Percentiles rank a stretch among this genome's conserved stretches.
These are phyloP conservation scores for Harpagifer antarcticus DNA, from an alignment of 2,797 vertebrate genomes.

Conservation along the genomic window DNA sequence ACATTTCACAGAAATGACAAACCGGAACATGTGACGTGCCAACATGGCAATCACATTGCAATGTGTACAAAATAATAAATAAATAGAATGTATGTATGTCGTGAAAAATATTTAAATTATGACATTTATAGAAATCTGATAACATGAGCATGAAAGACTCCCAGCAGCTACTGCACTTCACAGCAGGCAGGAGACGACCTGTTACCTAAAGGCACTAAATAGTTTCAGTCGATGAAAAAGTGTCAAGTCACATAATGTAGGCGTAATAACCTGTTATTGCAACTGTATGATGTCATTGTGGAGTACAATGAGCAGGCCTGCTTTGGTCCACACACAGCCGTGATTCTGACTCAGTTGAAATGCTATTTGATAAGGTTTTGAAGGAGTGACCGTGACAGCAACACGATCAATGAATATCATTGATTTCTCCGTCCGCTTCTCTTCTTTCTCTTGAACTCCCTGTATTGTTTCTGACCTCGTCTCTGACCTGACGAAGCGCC, in stretches of 20 bases:
- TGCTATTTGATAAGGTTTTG: slow-evolving; percentile 26
- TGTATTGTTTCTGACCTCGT: slow-evolving; percentile 17
- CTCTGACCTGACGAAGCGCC: slow-evolving; percentile 14
- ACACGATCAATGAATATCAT: slow-evolving; percentile 30
- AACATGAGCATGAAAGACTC: slow-evolving; percentile 22
- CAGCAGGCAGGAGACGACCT: slow-evolving; percentile 24
- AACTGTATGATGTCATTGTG: background rate
- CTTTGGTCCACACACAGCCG: slow-evolving; percentile 22
- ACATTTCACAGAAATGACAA: slow-evolving; percentile 94
- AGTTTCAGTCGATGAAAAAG: slow-evolving; percentile 54
- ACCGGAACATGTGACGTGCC: slow-evolving; percentile 86
- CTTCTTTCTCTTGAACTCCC: slow-evolving; percentile 36
- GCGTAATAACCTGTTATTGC: background rate
- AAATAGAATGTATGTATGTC: slow-evolving; percentile 83
- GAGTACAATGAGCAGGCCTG: slow-evolving; percentile 27
- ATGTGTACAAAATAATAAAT: slow-evolving; percentile 86
- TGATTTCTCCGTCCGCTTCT: slow-evolving; percentile 35
- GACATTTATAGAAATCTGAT: slow-evolving; percentile 27
- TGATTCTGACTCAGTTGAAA: slow-evolving; percentile 42
- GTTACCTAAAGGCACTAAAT: slow-evolving; percentile 30
- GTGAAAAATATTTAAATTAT: slow-evolving; percentile 62
- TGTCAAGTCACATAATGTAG: slow-evolving; percentile 5
- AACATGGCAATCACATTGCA: slow-evolving; percentile 89
- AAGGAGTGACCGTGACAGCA: slow-evolving; percentile 5
- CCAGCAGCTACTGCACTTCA: slow-evolving; percentile 46